Percentiles rank a stretch among this genome's conserved stretches.
phyloP scores from a whole-genome alignment of 1,140 invertebrate species.

The Riptortus pedestris region DNA sequence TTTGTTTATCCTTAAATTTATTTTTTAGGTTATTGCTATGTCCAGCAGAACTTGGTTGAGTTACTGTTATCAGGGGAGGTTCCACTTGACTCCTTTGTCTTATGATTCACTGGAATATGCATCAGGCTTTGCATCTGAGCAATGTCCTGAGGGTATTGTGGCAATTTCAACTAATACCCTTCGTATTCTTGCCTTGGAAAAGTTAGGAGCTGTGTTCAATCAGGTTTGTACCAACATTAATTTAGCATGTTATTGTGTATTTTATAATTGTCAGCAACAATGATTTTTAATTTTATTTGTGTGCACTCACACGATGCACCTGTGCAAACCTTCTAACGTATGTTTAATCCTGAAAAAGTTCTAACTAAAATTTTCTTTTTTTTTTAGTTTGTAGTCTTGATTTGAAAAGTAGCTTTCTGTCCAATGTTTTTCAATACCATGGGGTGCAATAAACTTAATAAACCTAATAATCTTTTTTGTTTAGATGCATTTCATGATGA shows the following conservation, averaged over 20 bases:
- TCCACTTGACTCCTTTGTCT: slow-evolving; percentile 89
- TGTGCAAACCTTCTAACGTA: no score
- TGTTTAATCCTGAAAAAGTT: no score
- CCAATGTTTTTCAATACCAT: no score
- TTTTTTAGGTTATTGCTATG: slow-evolving; percentile 73
- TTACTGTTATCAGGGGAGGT: slow-evolving; percentile 95
- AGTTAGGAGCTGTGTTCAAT: slow-evolving; percentile 97
- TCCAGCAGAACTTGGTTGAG: slow-evolving; percentile 96
- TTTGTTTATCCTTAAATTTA: background rate
- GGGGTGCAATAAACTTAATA: no score
- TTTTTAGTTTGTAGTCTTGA: no score
- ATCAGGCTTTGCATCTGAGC: slow-evolving; percentile 94
- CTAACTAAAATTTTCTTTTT: no score
- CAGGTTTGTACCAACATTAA: slow-evolving; percentile 45
- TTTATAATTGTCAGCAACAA: background rate
- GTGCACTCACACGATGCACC: no score
- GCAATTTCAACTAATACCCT: slow-evolving; percentile 97
- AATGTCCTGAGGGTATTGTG: slow-evolving; percentile 98
- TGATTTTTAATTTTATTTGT: slow-evolving; percentile 9
- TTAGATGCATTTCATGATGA: no score
- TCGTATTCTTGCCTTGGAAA: slow-evolving; percentile 94
- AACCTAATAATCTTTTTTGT: no score
- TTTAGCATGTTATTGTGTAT: background rate
- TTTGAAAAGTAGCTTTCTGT: no score
- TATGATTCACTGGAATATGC: slow-evolving; percentile 97